Conservation (phyloP, 2,797 vertebrate species). For the Mallotus villosus region DNA sequence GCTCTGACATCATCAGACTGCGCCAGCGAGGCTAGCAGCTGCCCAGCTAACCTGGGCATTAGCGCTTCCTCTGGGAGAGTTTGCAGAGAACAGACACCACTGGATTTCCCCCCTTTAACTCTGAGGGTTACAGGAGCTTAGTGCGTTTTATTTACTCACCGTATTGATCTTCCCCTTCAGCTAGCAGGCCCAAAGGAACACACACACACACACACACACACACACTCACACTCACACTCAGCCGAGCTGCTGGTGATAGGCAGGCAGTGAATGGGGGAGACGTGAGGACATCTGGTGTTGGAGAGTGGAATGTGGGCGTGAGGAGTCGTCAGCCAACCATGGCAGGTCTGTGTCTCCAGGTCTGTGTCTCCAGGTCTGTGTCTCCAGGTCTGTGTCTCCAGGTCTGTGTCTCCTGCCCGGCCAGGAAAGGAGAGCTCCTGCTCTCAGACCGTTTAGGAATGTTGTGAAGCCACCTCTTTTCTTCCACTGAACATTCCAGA, state of each 20-base stretch:
- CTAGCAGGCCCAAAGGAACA: slow-evolving; percentile 59
- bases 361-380: no score
- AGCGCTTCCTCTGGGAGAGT: slow-evolving; percentile 47
- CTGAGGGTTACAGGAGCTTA: slow-evolving; percentile 73
- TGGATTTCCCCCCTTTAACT: slow-evolving; percentile 73
- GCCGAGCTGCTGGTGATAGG: slow-evolving; percentile 40
- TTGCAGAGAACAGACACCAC: slow-evolving; percentile 56
- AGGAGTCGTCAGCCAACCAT: slow-evolving; percentile 34
- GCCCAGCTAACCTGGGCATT: no score
- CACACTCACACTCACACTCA: slow-evolving; percentile 33
- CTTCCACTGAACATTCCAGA: background rate
- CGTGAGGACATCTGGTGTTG: slow-evolving; percentile 54
- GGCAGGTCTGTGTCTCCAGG: background rate
- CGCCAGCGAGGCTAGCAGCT: no score
- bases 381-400: no score
- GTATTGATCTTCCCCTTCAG: slow-evolving; percentile 74
- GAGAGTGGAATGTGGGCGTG: slow-evolving; percentile 39
- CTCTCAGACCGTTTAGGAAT: background rate
- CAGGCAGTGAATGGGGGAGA: slow-evolving; percentile 44
- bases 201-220: slow-evolving; percentile 34
- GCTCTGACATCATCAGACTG: background rate
- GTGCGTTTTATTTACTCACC: slow-evolving; percentile 76
- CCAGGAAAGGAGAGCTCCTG: background rate
- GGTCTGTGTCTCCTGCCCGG: background rate
- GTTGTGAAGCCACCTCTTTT: background rate